A percentile compares a stretch with the other conserved stretches of the same genome.
Evolutionary conservation across 2,797 vertebrate genomes (phyloP).

Genomic region (Streptopelia turtur): DNA sequence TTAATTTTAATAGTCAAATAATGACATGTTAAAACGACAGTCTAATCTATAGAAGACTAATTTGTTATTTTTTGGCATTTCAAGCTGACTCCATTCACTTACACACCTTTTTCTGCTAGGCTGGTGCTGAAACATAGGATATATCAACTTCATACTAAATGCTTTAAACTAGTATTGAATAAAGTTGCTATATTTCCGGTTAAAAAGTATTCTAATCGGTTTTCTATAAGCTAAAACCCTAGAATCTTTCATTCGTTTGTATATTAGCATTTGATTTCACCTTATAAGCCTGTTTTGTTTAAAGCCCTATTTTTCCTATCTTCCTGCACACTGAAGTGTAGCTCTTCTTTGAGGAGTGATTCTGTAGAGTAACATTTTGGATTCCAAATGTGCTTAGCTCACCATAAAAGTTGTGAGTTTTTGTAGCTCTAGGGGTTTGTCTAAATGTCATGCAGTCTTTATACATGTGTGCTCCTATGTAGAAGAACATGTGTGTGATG

Average conservation of each 20-base stretch:
- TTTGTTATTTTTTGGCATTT: conserved; percentile 42
- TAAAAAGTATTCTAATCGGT: neutral
- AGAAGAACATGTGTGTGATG: neutral
- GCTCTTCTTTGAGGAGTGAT: neutral
- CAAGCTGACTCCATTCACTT: neutral
- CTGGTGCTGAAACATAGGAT: neutral
- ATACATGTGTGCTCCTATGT: rapidly evolving
- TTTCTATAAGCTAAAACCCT: neutral
- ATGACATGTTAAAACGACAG: conserved; percentile 28
- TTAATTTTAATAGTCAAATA: conserved; percentile 59
- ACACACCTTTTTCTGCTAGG: neutral
- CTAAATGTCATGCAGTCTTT: neutral
- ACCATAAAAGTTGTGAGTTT: neutral
- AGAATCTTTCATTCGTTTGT: neutral
- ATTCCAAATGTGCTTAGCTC: neutral
- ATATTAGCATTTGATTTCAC: neutral
- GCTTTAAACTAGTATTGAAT: neutral
- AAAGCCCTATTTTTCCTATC: neutral
- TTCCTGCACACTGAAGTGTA: neutral
- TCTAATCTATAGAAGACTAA: conserved; percentile 19
- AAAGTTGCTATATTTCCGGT: neutral
- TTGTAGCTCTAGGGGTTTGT: neutral
- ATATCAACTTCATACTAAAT: neutral
- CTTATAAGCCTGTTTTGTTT: neutral
- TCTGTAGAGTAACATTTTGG: neutral